Evolutionary conservation across 2,113 vertebrate genomes (phyloP), one percentile per base, ranked within the genome.

Genomic region (Percina caprodes): DNA sequence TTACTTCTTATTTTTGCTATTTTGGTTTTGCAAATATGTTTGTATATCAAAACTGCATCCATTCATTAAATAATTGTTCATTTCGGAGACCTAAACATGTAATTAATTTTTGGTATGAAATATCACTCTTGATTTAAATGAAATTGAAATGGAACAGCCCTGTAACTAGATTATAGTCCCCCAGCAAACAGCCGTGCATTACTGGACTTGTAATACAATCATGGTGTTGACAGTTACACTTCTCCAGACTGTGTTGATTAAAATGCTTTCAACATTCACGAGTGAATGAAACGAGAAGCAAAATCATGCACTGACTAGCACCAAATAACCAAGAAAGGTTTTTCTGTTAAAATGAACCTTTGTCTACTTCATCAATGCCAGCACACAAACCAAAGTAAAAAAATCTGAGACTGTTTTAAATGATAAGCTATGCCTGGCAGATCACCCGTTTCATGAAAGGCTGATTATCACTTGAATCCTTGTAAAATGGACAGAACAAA

Each of bases 381-480:
- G 23, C 26, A 76, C 60, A 80, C 23, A 45, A 82, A 79, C 66
- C 46, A 59, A 80, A 56, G 35, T 23, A 49, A 15, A 1, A 21
- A 24, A 63, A 71, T 78, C 67, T 63, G 35, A 75, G 54, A 19
- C 78, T 69, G 86, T 56, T 48, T 77, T 62, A 55, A 86, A 74
- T 58, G 67, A 83, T 72, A 54, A 84, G 77, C 49, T 70, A 66
- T 19, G 85, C 35, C 62, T 65, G 71, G 72, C 49, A 76, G 76
- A 85, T 61, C 81, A 46, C 30, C 62, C n/a, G 1, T 61, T 81
- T 69, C 23, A 79, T 89, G 73, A 91, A 91, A 84, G 80, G 23
- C 62, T 60, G 10, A 92, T 91, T 93, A 89, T 94, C 68, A 88
- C 58, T 63, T 0, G 16, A 72, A 24, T 48, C 60, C 60, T 84